phyloP scores from a whole-genome alignment of 2,113 vertebrate species.

The Chlorocebus sabaeus region DNA sequence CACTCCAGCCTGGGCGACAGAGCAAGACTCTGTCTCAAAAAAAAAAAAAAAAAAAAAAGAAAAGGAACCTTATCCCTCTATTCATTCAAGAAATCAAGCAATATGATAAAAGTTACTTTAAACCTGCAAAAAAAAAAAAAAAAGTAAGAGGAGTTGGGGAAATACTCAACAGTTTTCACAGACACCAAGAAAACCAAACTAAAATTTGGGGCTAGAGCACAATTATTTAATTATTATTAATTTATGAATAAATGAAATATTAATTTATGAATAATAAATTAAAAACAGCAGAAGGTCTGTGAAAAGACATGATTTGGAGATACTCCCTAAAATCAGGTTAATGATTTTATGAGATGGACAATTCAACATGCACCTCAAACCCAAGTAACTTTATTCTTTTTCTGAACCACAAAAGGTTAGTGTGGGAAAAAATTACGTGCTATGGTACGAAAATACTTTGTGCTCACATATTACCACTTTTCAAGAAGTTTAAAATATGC shows the following conservation, averaged over 20 bases:
- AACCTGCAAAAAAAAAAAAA: not conserved
- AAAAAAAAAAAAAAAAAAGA: not conserved
- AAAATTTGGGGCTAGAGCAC: not conserved
- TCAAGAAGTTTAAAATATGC: conserved; percentile 42
- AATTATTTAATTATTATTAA: too few relatives aligned
- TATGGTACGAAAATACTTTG: conserved; percentile 1
- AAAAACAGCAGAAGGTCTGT: not conserved
- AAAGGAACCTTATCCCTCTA: not conserved
- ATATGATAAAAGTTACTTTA: not conserved
- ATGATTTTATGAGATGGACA: not conserved
- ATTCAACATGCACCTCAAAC: rapidly evolving
- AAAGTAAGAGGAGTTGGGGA: not conserved
- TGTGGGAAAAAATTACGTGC: not conserved
- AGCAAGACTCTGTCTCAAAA: too few relatives aligned
- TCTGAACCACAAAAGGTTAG: not conserved
- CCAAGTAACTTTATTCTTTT: not conserved
- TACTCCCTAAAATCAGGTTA: not conserved
- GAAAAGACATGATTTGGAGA: not conserved
- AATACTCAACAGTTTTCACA: not conserved
- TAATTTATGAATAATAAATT: not conserved
- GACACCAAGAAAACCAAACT: not conserved
- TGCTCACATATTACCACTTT: conserved; percentile 34
- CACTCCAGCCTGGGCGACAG: too few relatives aligned
- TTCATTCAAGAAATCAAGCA: not conserved
- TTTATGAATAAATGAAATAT: too few relatives aligned